Base-by-base conservation (phyloP, 2,888 invertebrate species). In the Pemphredon lugubris region DNA sequence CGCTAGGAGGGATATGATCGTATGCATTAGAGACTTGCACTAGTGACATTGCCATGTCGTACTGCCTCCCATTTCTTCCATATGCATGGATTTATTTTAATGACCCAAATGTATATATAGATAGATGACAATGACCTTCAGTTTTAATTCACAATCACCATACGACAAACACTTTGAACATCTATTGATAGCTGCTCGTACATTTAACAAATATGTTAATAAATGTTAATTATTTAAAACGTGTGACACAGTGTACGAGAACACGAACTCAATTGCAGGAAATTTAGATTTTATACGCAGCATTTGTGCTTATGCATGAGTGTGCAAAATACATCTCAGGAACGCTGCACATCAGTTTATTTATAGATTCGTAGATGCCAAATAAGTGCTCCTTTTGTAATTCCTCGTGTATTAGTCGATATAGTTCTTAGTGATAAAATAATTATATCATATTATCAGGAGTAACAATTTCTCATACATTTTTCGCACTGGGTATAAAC, bases 331-430 rank as follows among this genome's bases (percentile, higher is more conserved):
- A 7, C 26, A 54, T 42, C 26, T 50, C 34, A 14, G 11, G 14
- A 11, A 47, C 34, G 16, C 45, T 40, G 32, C 45, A 18, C 39
- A 34, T 20, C 54, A 50, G 48, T 45, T 61, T 70, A 70, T 70
- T 68, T 68, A 68, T 70, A 70, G 70, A 55, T 44, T 51, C 14
- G 32, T 34, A 37, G 23, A 34, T 40, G 34, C 26, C 16, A 14
- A 40, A 23, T 7, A 2, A 30, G 7, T 30, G 18, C 40, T 45
- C 40, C 2, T 16, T 11, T 50, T 6, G 21, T 42, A n/a, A 34
- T n/a, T n/a, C n/a, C 2, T 34, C n/a, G 2, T 7, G n/a, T n/a
- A n/a, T n/a, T 34, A 30, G 7, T 9, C 30, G n/a, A 2, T 2
- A 30, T 30, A 9, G 6, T 1, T 30, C 30, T 30, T 9, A 30